Evolutionary conservation across 1,140 invertebrate species (phyloP).

Genomic region (Formica exsecta): DNA sequence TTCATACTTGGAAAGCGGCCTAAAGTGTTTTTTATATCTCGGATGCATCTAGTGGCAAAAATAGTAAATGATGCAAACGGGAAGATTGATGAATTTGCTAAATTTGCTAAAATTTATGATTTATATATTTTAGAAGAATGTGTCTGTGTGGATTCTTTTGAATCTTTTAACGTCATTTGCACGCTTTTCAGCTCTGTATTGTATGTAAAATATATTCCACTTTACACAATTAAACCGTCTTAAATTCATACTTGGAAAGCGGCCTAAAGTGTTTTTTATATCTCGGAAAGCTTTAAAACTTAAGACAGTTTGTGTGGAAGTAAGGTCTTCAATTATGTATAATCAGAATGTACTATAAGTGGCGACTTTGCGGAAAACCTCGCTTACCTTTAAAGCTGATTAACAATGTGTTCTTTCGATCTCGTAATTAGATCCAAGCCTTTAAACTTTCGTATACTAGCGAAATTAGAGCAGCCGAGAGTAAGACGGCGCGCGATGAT

Average conservation of each 20-base stretch:
- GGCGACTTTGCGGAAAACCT: neutral
- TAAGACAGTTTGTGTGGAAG: neutral
- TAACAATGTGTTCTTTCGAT: conserved; percentile 29
- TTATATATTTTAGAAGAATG: neutral
- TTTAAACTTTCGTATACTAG: neutral
- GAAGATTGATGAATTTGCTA: conserved; percentile 33
- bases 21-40: neutral
- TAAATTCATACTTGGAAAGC: neutral
- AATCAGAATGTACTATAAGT: neutral
- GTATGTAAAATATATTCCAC: neutral
- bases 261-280: neutral
- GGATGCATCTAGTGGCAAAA: too few relatives aligned
- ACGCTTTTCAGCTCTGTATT: neutral
- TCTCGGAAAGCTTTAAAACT: neutral
- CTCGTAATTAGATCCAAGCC: conserved; percentile 11
- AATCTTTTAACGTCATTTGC: neutral
- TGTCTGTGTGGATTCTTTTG: neutral
- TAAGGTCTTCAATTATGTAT: conserved; percentile 13
- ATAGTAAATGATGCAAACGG: neutral
- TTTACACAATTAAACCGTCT: neutral
- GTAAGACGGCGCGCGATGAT: conserved; percentile 11
- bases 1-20: too few relatives aligned
- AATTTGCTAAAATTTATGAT: conserved; percentile 1
- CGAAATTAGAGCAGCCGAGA: conserved; percentile 26
- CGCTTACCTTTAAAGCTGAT: conserved; percentile 1